Evolutionary conservation across 2,888 invertebrate species (phyloP), one percentile per base, ranked within the genome.

Genomic region (Ernsta delagoae): DNA sequence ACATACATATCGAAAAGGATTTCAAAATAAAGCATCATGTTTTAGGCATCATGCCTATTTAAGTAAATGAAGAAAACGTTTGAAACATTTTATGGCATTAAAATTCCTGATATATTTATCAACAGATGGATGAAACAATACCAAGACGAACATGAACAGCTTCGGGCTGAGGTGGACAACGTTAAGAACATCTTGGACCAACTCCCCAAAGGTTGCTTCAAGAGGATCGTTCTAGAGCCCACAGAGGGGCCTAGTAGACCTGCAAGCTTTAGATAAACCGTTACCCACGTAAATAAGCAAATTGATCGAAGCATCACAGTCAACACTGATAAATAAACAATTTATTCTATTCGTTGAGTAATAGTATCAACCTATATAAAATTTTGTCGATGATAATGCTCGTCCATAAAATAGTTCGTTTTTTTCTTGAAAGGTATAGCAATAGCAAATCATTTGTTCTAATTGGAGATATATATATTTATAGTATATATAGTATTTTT

Each of bases 121-220:
- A 69, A n/a, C 75, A 96, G 96, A 75, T 95, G 96, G 94, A 96
- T 98, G 77, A 96, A 97, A 71, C 95, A 96, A 77, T 98, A 98
- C 79, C 96, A 96, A 81, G 96, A 96, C 11, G 97, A 98, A 80
- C 94, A 98, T 59, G 94, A 90, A 57, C 91, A 95, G 70, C 92
- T 98, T 9, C 91, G 94, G 73, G 89, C 89, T 1, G 98, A 98
- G 86, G 98, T 98, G 3, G 94, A 95, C 6, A 98, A 98, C 82
- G 95, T 98, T 63, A 96, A 96, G 78, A 95, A 96, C 64, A 98
- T 99, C 76, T 94, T 96, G 1, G 95, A 96, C 65, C 95, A 97
- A 69, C 93, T 99, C 71, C 99, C 98, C 0, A 94, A 94, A 0
- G 95, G 95, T 1, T 98, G 98, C 87, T 97, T 96, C 90, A 97